Evolutionary conservation across 2,888 invertebrate species (phyloP).

Genomic region (Rhingia campestris): DNA sequence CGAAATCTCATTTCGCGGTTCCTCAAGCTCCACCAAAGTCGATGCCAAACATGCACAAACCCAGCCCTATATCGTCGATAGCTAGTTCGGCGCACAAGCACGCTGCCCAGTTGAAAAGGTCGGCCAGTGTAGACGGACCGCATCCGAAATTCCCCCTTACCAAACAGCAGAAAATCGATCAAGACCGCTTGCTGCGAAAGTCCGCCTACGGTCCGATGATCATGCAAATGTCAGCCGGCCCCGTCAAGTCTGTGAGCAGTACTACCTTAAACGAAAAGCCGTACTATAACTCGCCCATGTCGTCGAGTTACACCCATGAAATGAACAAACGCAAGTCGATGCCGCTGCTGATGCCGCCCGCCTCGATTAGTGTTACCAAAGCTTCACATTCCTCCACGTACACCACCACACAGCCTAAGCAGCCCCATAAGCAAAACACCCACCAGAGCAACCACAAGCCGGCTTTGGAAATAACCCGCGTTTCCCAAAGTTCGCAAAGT

Average conservation of each 20-base stretch:
- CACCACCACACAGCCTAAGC: slow-evolving; percentile 74
- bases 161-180: slow-evolving; percentile 79
- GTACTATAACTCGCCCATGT: slow-evolving; percentile 76
- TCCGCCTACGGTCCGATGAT: slow-evolving; percentile 69
- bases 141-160: slow-evolving; percentile 70
- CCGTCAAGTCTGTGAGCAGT: slow-evolving; percentile 30
- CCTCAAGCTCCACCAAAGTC: slow-evolving; percentile 78
- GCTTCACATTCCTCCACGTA: slow-evolving; percentile 49
- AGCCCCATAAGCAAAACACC: slow-evolving; percentile 59
- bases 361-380: slow-evolving; percentile 78
- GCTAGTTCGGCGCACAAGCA: slow-evolving; percentile 81
- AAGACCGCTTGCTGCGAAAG: slow-evolving; percentile 75
- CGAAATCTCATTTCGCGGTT: slow-evolving; percentile 78
- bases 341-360: slow-evolving; percentile 78
- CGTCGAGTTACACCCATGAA: slow-evolving; percentile 77
- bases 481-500: slow-evolving; percentile 66
- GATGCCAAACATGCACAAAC: slow-evolving; percentile 76
- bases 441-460: slow-evolving; percentile 75
- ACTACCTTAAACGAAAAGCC: slow-evolving; percentile 65
- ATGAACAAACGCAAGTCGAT: slow-evolving; percentile 71
- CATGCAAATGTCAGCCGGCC: slow-evolving; percentile 1
- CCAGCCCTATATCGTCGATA: slow-evolving; percentile 79
- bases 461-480: slow-evolving; percentile 79
- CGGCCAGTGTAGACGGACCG: slow-evolving; percentile 79
- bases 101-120: slow-evolving; percentile 78